Base-by-base conservation (phyloP, 1,140 invertebrate genomes). In the Ephestia elutella region DNA sequence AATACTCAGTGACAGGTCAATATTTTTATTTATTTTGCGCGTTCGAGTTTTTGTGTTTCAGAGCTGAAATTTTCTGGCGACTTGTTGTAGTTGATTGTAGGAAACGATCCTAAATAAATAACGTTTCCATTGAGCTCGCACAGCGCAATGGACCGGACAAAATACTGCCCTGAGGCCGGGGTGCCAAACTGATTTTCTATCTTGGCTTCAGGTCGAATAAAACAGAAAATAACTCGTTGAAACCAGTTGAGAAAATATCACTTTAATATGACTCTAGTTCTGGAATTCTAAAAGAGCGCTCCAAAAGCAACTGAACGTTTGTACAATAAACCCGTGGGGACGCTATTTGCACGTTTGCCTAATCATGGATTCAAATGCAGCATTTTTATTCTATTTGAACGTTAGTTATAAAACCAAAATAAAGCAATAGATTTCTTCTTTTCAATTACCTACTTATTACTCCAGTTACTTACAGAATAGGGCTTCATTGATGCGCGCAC, bases 61-160 rank as follows among this genome's bases (percentile, higher is more conserved):
- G 49, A 49, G 30, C 49, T 44, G 53, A 60, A 53, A 56, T 20
- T 18, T 19, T 57, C 49, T 5, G 35, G 20, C 18, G 49, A 57
- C 49, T 30, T 61, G 55, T 56, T 61, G 59, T 55, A 25, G 17
- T 10, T 28, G 20, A 54, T 53, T 63, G 59, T 35, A 48, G 60
- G 32, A 56, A 61, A 56, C 59, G 63, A 60, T 67, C 65, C 67
- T 72, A 67, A 69, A 67, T 70, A 69, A 72, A 72, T 70, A 72
- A 65, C 51, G 61, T 56, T 65, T 55, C 54, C 63, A 57, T 15
- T 49, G 56, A 60, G 50, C 54, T 59, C 28, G 25, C 4, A 10
- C 7, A 60, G 59, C 18, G 53, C 54, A 61, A 35, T 60, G 51
- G 49, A 63, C 62, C 49, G 59, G 35, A 59, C 38, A 54, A 65